Evolutionary conservation across 92 coral and sea anemone genomes (phyloP).

Genomic region (Nematostella vectensis): DNA sequence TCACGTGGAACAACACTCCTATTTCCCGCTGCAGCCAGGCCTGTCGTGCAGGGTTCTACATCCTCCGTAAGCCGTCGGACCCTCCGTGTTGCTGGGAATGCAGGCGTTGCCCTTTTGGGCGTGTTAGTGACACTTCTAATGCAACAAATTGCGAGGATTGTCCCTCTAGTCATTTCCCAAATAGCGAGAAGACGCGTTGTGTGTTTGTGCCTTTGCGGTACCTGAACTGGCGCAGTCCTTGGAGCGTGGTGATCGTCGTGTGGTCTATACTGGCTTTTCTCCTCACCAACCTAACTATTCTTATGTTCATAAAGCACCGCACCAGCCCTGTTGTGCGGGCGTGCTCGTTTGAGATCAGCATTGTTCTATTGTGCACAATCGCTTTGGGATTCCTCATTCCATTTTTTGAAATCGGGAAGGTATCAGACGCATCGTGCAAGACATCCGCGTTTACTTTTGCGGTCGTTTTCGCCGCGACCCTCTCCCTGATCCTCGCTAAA

Average conservation of each 20-base stretch:
- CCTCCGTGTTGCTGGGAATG: slow-evolving; percentile 71
- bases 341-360: slow-evolving; percentile 62
- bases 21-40: slow-evolving; percentile 28
- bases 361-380: slow-evolving; percentile 43
- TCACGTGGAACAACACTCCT: slow-evolving; percentile 5
- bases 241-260: slow-evolving; percentile 40
- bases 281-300: slow-evolving; percentile 25
- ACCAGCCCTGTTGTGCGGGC: slow-evolving; percentile 77
- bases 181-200: slow-evolving; percentile 40
- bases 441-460: slow-evolving; percentile 50
- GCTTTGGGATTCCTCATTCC: slow-evolving; percentile 60
- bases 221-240: slow-evolving; percentile 41
- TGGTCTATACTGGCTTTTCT: slow-evolving; percentile 31
- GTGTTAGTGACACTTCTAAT: slow-evolving; percentile 40
- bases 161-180: slow-evolving; percentile 22
- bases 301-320: slow-evolving; percentile 41
- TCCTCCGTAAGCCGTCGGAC: slow-evolving; percentile 13
- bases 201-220: slow-evolving; percentile 43
- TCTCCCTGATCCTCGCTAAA: slow-evolving; percentile 56
- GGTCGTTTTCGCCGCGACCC: slow-evolving; percentile 40
- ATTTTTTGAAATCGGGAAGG: slow-evolving; percentile 45
- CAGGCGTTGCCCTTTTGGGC: slow-evolving; percentile 33
- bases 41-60: slow-evolving; percentile 55
- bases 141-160: slow-evolving; percentile 49
- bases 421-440: slow-evolving; percentile 41